Evolutionary conservation across 2,888 invertebrate species (phyloP), one percentile per base, ranked within the genome.

Genomic region (Yponomeuta plumbellus): DNA sequence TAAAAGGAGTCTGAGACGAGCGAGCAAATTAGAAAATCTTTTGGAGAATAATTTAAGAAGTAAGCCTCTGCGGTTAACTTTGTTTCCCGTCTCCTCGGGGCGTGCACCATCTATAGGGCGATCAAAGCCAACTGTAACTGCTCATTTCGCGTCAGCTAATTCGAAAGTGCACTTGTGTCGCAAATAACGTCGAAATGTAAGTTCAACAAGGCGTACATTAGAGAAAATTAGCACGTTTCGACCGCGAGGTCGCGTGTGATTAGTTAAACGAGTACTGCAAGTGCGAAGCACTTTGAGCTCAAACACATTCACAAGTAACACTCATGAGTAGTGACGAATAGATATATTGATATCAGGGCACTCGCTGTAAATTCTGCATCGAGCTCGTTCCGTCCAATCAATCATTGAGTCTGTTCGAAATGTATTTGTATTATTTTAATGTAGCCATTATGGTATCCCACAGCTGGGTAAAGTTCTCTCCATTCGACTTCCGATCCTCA

Each of bases 1-100:
- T 77, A 79, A 80, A 79, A 77, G 78, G 77, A 80, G 77, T 75
- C 78, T 71, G 78, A 81, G 84, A 82, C 79, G 82, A 75, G 80
- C 74, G 84, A 83, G 86, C 85, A 90, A 90, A 91, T 90, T 90
- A 91, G 84, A 88, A 88, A 90, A 91, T 90, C 90, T 90, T 88
- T 86, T 83, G 81, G 84, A 80, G 90, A 88, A 89, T 90, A 86
- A 89, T 88, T 89, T 88, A 87, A 85, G 87, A 81, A 84, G 82
- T 77, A 76, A 76, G 79, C 79, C 75, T 76, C 68, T 71, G 71
- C 76, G 76, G 82, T 79, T 83, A 84, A 86, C 84, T 85, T 86
- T 77, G 77, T 83, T 80, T 75, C 68, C 68, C 74, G 78, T 72
- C 73, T 78, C 74, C 71, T 73, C 77, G 73, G 65, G 20, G 65